phyloP scores from a whole-genome alignment of 2,113 vertebrate species.

The Rhea pennata region DNA sequence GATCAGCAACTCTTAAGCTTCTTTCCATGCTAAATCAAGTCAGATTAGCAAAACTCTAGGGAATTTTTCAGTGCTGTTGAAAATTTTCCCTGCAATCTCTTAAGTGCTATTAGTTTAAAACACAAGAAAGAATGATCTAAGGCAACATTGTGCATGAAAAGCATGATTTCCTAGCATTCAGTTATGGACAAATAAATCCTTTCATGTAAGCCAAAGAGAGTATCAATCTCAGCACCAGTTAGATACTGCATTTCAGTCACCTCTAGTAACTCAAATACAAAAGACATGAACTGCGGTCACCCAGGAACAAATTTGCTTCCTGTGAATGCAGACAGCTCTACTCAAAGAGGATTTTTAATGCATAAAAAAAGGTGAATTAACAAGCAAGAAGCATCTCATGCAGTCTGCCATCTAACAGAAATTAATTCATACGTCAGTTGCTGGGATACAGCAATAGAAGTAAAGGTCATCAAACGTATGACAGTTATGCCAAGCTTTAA shows the following conservation, averaged over 20 bases:
- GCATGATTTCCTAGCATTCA: background rate
- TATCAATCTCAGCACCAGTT: background rate
- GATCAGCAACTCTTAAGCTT: background rate
- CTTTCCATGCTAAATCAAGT: background rate
- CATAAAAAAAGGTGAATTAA: background rate
- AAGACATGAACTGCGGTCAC: background rate
- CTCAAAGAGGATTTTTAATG: background rate
- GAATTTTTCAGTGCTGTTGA: background rate
- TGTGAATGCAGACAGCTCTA: background rate
- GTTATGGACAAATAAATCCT: background rate
- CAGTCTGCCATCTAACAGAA: background rate
- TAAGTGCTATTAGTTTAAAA: background rate
- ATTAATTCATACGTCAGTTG: background rate
- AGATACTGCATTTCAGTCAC: background rate
- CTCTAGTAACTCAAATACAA: background rate
- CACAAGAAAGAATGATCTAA: background rate
- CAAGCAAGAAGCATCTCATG: background rate
- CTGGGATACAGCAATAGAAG: background rate
- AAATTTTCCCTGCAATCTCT: background rate
- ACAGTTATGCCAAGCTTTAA: background rate
- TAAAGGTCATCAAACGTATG: background rate
- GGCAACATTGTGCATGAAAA: background rate
- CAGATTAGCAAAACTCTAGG: background rate
- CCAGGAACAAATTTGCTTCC: background rate
- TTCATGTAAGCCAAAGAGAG: background rate